Conservation (phyloP, 2,797 vertebrate genomes). For the Clarias platycephalus region DNA sequence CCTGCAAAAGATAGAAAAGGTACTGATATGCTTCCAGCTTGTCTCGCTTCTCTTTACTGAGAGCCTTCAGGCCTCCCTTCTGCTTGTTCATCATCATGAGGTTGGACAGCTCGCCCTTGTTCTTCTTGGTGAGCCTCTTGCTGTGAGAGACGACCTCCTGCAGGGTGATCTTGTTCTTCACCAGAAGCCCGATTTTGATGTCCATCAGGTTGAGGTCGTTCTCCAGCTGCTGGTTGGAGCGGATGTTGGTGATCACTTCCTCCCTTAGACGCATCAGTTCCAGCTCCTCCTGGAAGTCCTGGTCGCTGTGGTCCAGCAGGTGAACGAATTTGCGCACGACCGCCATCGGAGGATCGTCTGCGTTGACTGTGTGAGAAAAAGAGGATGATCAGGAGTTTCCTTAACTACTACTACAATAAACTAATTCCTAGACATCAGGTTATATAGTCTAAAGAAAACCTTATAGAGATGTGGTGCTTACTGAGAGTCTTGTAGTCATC, state of each 20-base stretch:
- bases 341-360: slow-evolving; percentile 90
- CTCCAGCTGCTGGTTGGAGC: slow-evolving; percentile 96
- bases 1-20: slow-evolving; percentile 94
- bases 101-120: slow-evolving; percentile 92
- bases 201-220: slow-evolving; percentile 99
- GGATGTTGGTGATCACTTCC: slow-evolving; percentile 94
- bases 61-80: slow-evolving; percentile 90
- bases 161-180: slow-evolving; percentile 96
- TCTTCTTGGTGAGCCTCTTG: slow-evolving; percentile 97
- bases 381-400: background rate
- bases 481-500: slow-evolving; percentile 98
- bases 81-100: slow-evolving; percentile 99
- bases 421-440: too few relatives aligned
- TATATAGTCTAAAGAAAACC: background rate
- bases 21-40: slow-evolving; percentile 95
- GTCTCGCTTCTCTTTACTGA: slow-evolving; percentile 95
- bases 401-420: background rate
- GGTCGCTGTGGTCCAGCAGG: slow-evolving; percentile 94
- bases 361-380: slow-evolving; percentile 78
- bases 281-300: slow-evolving; percentile 97
- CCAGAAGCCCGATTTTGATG: slow-evolving; percentile 96
- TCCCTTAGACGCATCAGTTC: slow-evolving; percentile 93
- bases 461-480: slow-evolving; percentile 70
- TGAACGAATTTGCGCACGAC: slow-evolving; percentile 97
- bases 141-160: slow-evolving; percentile 99